Conservation (phyloP, 2,797 vertebrate genomes). For the Glossophaga mutica region DNA sequence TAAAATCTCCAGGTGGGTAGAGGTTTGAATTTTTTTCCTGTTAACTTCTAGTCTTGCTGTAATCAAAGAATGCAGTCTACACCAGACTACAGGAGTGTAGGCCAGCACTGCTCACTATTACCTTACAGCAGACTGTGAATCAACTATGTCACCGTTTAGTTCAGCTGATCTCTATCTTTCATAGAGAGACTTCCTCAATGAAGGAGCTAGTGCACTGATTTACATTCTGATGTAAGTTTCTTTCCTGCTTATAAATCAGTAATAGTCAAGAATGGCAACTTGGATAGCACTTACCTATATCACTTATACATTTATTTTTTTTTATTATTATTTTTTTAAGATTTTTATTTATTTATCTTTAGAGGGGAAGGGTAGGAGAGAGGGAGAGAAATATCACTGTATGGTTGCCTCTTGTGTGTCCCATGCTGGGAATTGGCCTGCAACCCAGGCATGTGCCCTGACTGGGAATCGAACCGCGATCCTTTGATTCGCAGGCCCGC, state of each 20-base stretch:
- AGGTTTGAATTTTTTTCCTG: not conserved
- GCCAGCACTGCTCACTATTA: not conserved
- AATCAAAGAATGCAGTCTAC: not conserved
- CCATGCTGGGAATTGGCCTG: too few species aligned
- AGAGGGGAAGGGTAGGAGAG: too few species aligned
- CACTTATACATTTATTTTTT: not conserved
- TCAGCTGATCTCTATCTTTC: not conserved
- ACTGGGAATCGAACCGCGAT: too few species aligned
- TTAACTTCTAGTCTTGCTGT: constrained; percentile 21
- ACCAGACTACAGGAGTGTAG: not conserved
- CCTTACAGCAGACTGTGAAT: not conserved
- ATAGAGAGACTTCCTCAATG: not conserved
- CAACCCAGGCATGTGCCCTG: too few species aligned
- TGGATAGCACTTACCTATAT: not conserved
- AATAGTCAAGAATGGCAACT: not conserved
- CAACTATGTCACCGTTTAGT: not conserved
- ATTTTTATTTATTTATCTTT: too few species aligned
- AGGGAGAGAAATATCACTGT: too few species aligned
- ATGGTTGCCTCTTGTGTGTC: too few species aligned
- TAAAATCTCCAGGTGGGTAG: not conserved
- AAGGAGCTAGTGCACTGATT: not conserved
- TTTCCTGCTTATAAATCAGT: not conserved
- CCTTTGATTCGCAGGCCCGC: too few species aligned
- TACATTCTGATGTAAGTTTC: not conserved
- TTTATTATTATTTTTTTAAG: too few species aligned